Evolutionary conservation across 2,113 vertebrate genomes (phyloP), one percentile per base, ranked within the genome.

Genomic region (Bagarius yarrelli): DNA sequence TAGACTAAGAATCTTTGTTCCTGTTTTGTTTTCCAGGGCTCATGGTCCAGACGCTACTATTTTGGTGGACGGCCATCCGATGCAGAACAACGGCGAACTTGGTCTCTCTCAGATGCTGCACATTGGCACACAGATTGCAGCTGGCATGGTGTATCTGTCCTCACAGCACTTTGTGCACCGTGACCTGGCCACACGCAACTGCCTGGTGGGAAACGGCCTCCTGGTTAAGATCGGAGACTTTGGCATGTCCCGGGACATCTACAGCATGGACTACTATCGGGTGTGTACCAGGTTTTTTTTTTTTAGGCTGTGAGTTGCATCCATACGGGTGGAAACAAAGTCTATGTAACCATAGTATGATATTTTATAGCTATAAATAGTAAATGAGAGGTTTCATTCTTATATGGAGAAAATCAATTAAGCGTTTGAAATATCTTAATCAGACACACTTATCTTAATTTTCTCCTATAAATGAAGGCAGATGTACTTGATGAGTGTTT

Each of bases 221-320:
- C 92, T 98, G 86, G 97, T 99, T 85, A 99, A 99, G 94, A 99
- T 99, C 0, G 98, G 98, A 82, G 98, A 99, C 90, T 99, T 99
- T 34, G 97, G 98, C 90, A 99, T 99, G 98, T 99, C 98, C 72
- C 94, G 98, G 88, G 98, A 99, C 70, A 96, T 99, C 90, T 99
- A 99, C 92, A 99, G 96, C 94, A 98, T 96, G 1, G 97, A 99
- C 91, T 99, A 99, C 94, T 99, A 99, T 92, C 94, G 98, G 95
- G 98, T 99, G 94, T 94, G 96, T 84, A 27, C 52, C 32, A n/a
- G 14, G 55, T 55, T 73, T 21, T 57, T 61, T 66, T 8, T 3
- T 30, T 57, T 50, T 72, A 2, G n/a, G 2, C 14, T 16, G n/a
- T n/a, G 66, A 47, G 36, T 47, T 47, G 12, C 23, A 2, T 16